Conservation (phyloP, 1,140 invertebrate species). For the Hestina assimilis region DNA sequence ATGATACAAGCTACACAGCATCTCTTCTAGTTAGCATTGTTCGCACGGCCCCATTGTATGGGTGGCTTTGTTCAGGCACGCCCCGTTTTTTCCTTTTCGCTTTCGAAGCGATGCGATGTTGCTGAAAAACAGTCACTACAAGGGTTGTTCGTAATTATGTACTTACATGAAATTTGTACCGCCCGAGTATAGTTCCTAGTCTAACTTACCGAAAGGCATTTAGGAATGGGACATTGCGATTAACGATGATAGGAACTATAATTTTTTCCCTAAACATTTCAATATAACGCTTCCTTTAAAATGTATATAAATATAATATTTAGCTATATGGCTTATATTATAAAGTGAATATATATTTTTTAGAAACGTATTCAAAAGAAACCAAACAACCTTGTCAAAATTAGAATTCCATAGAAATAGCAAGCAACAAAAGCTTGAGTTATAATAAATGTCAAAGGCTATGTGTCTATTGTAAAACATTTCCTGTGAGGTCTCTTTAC, state of each 20-base stretch:
- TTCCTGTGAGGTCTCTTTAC: conserved; percentile 13
- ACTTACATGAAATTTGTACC: conserved; percentile 25
- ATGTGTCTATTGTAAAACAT: conserved; percentile 21
- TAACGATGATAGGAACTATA: too few species aligned
- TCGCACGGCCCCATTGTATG: conserved; percentile 60
- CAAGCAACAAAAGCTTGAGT: neutral
- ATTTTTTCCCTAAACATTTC: too few species aligned
- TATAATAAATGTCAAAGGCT: conserved; percentile 22
- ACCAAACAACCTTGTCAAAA: neutral
- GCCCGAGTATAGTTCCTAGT: too few species aligned
- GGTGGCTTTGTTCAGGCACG: conserved; percentile 68
- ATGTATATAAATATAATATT: too few species aligned
- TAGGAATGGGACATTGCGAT: too few species aligned
- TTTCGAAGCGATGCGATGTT: conserved; percentile 53
- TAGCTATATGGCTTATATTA: too few species aligned
- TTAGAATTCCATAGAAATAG: neutral
- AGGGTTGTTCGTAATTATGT: conserved; percentile 51
- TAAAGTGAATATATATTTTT: too few species aligned
- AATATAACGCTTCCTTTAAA: too few species aligned
- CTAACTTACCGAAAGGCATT: too few species aligned
- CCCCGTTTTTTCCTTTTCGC: conserved; percentile 70
- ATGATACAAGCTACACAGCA: conserved; percentile 61
- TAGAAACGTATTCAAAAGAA: neutral
- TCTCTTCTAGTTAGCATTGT: conserved; percentile 73
- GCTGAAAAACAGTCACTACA: conserved; percentile 51